Evolutionary conservation across 2,888 invertebrate species (phyloP), one percentile per base, ranked within the genome.

Genomic region (Scrobipalpa atriplicella): DNA sequence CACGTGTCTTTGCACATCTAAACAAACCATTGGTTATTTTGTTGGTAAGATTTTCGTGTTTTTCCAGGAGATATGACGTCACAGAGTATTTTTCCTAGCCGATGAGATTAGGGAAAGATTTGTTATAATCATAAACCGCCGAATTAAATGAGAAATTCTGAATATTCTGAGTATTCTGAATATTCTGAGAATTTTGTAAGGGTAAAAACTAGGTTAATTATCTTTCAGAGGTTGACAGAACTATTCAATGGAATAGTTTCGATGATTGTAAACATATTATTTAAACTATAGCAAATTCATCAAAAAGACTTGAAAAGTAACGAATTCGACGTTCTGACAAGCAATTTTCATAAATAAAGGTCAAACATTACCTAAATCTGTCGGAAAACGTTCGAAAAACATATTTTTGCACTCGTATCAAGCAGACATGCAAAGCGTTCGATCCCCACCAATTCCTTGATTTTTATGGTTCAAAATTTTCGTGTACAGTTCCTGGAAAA

Each of bases 401-500:
- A 36, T 16, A 58, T 16, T 52, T 52, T 52, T 58, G 13, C 58
- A 58, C 38, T 38, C 38, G n/a, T n/a, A 58, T 29, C 16, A 58
- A 29, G 58, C 58, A 36, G n/a, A n/a, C 58, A 58, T 58, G 58
- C 58, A 58, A 58, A 58, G 58, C 58, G 38, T 11, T 29, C 10
- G 10, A 9, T 13, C n/a, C 16, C 29, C 16, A 7, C 38, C n/a
- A n/a, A n/a, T n/a, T n/a, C n/a, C n/a, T n/a, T n/a, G n/a, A 36
- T 16, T 38, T 16, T 38, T 16, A 13, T 38, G n/a, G 13, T 56
- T 19, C 8, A 38, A 58, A 58, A 38, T 29, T 29, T 3, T 16
- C 29, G 8, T 10, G n/a, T 41, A 41, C 13, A 18, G 10, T 29
- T 69, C 67, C 69, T 69, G 65, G 62, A 71, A 69, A 43, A 68